Conservation (phyloP, 2,888 invertebrate species). For the Drosophila multiciliata region DNA sequence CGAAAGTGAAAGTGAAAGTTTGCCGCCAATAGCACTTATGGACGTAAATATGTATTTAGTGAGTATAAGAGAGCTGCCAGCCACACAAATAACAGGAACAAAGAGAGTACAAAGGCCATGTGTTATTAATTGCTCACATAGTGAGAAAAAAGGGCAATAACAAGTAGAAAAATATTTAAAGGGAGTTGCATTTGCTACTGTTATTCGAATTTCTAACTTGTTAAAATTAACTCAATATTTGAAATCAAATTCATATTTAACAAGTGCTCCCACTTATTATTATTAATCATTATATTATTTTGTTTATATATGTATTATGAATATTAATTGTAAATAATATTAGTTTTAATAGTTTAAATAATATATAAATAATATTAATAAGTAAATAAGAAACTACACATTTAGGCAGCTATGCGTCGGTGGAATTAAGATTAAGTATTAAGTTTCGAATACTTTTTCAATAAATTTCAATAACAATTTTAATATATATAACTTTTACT, state of each 20-base stretch:
- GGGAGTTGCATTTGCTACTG: not conserved
- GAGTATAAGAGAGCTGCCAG: constrained; percentile 49
- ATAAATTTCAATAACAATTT: not conserved
- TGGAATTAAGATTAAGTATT: not conserved
- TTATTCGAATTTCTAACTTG: not conserved
- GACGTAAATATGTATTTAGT: constrained; percentile 3
- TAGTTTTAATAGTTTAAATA: not conserved
- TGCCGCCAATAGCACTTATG: constrained; percentile 38
- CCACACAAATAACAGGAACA: constrained; percentile 25
- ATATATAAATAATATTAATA: not conserved
- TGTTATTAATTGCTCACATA: constrained; percentile 45
- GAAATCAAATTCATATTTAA: not conserved
- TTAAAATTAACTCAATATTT: not conserved
- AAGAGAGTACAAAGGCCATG: constrained; percentile 8
- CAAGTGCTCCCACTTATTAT: not conserved
- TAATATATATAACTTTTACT: not conserved
- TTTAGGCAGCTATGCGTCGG: not conserved
- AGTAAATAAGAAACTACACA: not conserved
- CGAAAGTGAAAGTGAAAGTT: constrained; percentile 60
- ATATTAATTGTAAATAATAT: not conserved
- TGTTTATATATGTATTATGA: not conserved
- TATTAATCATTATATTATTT: not conserved
- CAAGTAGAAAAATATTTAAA: not conserved
- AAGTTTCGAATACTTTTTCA: not conserved
- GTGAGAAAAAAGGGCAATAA: not conserved